Evolutionary conservation across 2,888 invertebrate genomes (phyloP).

Genomic region (Xestobium rufovillosum): DNA sequence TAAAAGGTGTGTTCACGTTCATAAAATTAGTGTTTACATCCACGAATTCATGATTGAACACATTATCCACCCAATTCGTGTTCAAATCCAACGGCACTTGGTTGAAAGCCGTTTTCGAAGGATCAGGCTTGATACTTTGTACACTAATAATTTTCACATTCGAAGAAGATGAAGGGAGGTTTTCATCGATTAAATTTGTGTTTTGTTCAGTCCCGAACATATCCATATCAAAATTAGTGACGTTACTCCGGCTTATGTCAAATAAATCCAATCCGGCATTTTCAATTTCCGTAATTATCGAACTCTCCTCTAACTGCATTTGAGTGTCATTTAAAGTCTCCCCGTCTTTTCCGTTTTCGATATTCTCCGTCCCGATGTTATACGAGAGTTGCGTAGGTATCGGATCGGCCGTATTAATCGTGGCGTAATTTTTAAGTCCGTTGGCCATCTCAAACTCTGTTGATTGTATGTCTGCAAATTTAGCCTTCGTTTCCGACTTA

Average conservation of each 20-base stretch:
- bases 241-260: constrained; percentile 29
- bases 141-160: constrained; percentile 31
- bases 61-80: neutral
- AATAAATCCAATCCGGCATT: constrained; percentile 38
- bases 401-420: constrained; percentile 41
- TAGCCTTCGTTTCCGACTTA: constrained; percentile 22
- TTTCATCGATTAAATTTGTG: constrained; percentile 9
- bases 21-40: neutral
- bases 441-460: constrained; percentile 39
- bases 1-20: neutral
- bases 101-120: neutral
- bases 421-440: constrained; percentile 41
- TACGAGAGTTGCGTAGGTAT: constrained; percentile 39
- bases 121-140: constrained; percentile 22
- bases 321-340: constrained; percentile 38
- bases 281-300: constrained; percentile 42
- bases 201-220: constrained; percentile 27
- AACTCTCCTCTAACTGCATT: constrained; percentile 38
- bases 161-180: constrained; percentile 15
- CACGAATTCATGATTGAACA: too few species aligned
- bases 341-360: constrained; percentile 38
- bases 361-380: constrained; percentile 41
- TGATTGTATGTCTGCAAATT: constrained; percentile 36
- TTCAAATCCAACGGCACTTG: neutral
- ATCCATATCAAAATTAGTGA: constrained; percentile 28